Base-by-base conservation (phyloP, 2,113 vertebrate genomes). In the Ophiodon elongatus region DNA sequence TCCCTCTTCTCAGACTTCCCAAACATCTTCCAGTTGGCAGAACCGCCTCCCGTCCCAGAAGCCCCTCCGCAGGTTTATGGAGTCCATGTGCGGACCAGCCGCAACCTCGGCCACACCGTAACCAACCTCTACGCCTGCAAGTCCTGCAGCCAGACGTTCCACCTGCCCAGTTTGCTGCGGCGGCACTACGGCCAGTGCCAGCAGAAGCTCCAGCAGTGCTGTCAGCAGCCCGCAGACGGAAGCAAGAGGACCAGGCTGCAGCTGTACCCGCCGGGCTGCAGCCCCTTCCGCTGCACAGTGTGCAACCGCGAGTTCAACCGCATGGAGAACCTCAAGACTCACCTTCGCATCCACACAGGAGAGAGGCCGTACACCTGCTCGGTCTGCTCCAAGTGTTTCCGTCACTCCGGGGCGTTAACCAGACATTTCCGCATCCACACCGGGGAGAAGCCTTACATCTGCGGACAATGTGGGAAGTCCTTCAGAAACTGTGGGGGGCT, bases 401-500 rank as follows among this genome's bases (percentile, higher is more conserved):
- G 94, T 27, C 95, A 96, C 91, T 95, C 94, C 0, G 94, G 94
- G 47, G 94, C 94, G 1, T 75, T 96, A 15, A 96, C 93, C 10
- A 81, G 95, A 9, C 95, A 95, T 81, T 93, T 95, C 64, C 93
- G 94, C n/a, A 95, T 95, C 88, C 94, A 96, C 72, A 95, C 95
- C 0, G 94, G 95, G 15, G 94, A 95, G 88, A 95, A 95, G 70
- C 95, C 94, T 4, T 95, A 95, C 8, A 47, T 92, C 57, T 96
- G 95, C 2, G 85, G 85, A 62, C 93, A 94, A 77, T 95, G 94
- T 69, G 94, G 94, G 27, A 95, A 94, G 83, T 91, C 92, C n/a
- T 96, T 95, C 57, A 90, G 94, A 54, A 94, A 95, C 88, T 93
- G 93, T 6, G 94, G 94, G 6, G 94, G 94, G 17, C 93, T 95